These are phyloP conservation scores for Neelides folsomi DNA, from an alignment of 2,888 invertebrate genomes.

Conservation along the genomic window DNA sequence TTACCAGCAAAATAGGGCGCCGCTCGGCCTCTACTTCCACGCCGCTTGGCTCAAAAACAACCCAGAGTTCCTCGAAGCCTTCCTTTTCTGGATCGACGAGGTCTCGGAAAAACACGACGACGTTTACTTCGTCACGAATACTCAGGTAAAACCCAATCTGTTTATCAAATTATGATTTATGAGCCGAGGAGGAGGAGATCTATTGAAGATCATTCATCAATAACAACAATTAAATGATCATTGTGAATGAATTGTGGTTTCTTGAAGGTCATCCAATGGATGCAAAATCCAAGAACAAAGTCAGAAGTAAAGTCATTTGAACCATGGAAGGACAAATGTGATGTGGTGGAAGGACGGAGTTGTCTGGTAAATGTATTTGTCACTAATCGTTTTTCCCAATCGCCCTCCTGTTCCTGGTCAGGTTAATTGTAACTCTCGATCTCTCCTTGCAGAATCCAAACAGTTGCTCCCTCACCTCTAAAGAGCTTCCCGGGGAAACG, in stretches of 20 bases:
- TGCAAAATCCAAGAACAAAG: constrained; percentile 75
- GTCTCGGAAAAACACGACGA: constrained; percentile 70
- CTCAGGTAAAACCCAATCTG: constrained; percentile 38
- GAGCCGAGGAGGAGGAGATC: too few relatives aligned
- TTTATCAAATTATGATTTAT: too few relatives aligned
- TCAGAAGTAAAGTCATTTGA: constrained; percentile 81
- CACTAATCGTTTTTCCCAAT: too few relatives aligned
- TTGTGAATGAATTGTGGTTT: too few relatives aligned
- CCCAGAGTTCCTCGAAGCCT: constrained; percentile 80
- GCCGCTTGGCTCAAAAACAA: constrained; percentile 91
- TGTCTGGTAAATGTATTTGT: constrained; percentile 36
- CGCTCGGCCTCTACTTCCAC: constrained; percentile 70
- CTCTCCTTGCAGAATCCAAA: constrained; percentile 45
- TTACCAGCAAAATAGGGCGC: constrained; percentile 83
- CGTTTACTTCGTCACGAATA: constrained; percentile 89
- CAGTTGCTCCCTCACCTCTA: constrained; percentile 78
- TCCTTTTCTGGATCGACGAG: constrained; percentile 87
- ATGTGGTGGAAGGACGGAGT: constrained; percentile 44
- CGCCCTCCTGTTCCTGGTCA: not conserved
- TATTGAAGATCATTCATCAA: too few relatives aligned
- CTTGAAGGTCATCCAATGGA: constrained; percentile 73
- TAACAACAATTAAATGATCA: too few relatives aligned
- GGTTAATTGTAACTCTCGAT: not conserved
- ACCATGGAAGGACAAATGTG: constrained; percentile 86
- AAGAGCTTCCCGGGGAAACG: constrained; percentile 87